Conservation (phyloP, 2,797 vertebrate genomes). For the Petrocephalus sullivani region DNA sequence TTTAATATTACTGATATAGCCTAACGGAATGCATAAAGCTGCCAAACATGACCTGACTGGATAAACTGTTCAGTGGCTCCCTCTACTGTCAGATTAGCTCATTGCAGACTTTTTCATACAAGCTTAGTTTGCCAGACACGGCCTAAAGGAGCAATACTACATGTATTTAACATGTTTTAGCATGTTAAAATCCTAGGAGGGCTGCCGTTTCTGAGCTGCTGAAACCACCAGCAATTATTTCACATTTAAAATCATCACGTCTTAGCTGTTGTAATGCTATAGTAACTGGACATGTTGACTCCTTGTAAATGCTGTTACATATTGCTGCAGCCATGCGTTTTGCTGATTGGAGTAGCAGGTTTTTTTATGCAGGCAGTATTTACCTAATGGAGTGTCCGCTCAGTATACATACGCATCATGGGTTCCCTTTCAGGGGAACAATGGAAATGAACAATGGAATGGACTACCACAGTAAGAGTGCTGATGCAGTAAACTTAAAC, state of each 20-base stretch:
- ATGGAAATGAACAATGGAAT: not conserved
- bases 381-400: not conserved
- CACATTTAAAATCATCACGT: not conserved
- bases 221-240: not conserved
- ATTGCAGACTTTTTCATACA: not conserved
- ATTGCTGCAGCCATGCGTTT: not conserved
- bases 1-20: not conserved
- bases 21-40: not conserved
- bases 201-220: not conserved
- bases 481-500: not conserved
- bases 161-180: not conserved
- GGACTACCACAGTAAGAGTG: not conserved
- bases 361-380: not conserved
- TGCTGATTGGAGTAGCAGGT: not conserved
- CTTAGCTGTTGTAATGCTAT: not conserved
- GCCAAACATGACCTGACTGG: not conserved
- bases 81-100: not conserved
- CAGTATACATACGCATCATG: not conserved
- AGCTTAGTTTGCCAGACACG: not conserved
- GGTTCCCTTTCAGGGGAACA: not conserved
- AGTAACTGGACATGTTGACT: not conserved
- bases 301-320: not conserved
- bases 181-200: not conserved
- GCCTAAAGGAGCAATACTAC: not conserved
- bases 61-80: not conserved